phyloP scores from a whole-genome alignment of 2,797 vertebrate species.

The Malurus splendens region DNA sequence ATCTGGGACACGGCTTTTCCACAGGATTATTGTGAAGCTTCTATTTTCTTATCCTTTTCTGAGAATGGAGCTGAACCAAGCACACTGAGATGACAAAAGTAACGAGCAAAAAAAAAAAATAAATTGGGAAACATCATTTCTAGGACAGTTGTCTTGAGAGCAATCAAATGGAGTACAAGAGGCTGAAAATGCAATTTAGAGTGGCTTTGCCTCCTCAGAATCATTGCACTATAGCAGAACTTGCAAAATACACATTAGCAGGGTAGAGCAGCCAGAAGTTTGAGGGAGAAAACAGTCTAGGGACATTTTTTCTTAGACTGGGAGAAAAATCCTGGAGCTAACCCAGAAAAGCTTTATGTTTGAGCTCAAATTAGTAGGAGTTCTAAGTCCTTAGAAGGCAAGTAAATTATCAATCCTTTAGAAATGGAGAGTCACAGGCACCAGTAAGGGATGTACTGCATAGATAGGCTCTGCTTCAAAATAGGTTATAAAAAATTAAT shows the following conservation, averaged over 20 bases:
- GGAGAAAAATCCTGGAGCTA: background rate
- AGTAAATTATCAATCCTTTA: background rate
- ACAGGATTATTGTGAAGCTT: background rate
- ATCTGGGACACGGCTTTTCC: background rate
- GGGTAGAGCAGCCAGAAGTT: background rate
- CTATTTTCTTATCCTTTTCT: background rate
- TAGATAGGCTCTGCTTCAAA: slow-evolving; percentile 14
- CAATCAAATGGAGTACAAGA: background rate
- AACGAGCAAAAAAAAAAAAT: background rate
- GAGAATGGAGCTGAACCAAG: background rate
- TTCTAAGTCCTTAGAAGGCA: background rate
- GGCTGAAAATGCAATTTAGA: background rate
- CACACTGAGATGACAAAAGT: background rate
- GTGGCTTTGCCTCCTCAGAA: background rate
- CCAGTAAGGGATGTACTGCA: background rate
- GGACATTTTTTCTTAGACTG: background rate
- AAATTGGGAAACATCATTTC: background rate
- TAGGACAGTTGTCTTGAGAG: background rate
- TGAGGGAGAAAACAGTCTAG: background rate
- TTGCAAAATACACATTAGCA: background rate
- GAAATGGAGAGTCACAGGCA: background rate
- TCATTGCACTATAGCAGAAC: background rate
- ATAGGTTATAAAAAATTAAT: slow-evolving; percentile 48
- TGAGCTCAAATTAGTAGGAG: background rate
- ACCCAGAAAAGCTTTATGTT: background rate